These are phyloP conservation scores for Tragopan temminckii DNA, from an alignment of 2,797 vertebrate species.

Conservation along the genomic window DNA sequence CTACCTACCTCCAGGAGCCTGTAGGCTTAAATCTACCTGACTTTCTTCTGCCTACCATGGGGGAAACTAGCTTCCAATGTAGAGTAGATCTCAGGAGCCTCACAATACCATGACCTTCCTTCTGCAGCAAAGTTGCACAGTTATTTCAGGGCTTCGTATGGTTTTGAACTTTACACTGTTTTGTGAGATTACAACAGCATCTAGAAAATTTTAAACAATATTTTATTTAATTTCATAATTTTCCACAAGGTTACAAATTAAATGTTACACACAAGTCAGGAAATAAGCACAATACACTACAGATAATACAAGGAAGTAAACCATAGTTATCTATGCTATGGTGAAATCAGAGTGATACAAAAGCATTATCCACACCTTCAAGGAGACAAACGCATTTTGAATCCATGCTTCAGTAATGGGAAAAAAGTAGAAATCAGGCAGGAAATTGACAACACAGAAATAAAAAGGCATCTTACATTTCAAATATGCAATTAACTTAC, in stretches of 20 bases:
- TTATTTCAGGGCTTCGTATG: not conserved
- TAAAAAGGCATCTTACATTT: not conserved
- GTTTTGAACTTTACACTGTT: not conserved
- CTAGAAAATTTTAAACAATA: not conserved
- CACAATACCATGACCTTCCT: not conserved
- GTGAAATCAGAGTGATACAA: not conserved
- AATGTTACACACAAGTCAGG: not conserved
- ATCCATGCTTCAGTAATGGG: not conserved
- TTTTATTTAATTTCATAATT: constrained; percentile 45
- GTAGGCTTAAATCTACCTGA: not conserved
- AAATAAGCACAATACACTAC: not conserved
- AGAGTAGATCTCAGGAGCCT: fast-evolving
- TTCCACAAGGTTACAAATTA: not conserved
- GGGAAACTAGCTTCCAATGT: not conserved
- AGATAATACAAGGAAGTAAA: not conserved
- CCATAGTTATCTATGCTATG: not conserved
- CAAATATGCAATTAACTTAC: not conserved
- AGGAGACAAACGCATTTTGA: not conserved
- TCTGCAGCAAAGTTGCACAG: not conserved
- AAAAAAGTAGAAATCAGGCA: not conserved
- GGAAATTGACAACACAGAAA: not conserved
- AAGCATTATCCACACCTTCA: not conserved
- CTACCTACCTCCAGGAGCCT: not conserved
- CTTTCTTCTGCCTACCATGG: not conserved
- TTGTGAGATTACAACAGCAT: not conserved